These are phyloP conservation scores for Cantharis nigra DNA, from an alignment of 2,888 invertebrate species.

Conservation along the genomic window DNA sequence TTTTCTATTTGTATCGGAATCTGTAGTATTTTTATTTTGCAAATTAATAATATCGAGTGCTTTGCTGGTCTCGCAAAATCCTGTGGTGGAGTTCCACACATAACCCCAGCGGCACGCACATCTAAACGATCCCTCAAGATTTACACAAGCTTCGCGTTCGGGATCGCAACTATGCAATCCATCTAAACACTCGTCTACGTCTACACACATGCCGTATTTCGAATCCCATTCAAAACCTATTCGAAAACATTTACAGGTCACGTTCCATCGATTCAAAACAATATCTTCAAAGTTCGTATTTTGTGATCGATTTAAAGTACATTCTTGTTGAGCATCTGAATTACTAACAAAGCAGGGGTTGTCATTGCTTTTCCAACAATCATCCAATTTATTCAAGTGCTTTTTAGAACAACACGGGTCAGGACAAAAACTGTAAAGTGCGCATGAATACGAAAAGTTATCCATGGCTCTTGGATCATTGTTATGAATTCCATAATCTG, in stretches of 20 bases:
- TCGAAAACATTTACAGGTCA: conserved; percentile 61
- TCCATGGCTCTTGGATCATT: conserved; percentile 64
- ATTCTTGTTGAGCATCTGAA: conserved; percentile 44
- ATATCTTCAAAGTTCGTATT: conserved; percentile 56
- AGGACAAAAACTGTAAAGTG: conserved; percentile 69
- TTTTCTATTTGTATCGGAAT: conserved; percentile 6
- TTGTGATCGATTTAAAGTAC: conserved; percentile 46
- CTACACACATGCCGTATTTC: conserved; percentile 65
- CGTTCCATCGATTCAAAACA: conserved; percentile 64
- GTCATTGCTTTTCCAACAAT: conserved; percentile 55
- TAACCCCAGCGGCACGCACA: conserved; percentile 62
- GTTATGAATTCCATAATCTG: conserved; percentile 54
- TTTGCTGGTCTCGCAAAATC: conserved; percentile 43
- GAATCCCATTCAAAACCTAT: conserved; percentile 64
- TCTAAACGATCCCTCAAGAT: conserved; percentile 57
- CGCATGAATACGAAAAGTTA: conserved; percentile 61
- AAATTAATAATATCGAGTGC: conserved; percentile 43
- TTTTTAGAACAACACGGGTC: conserved; percentile 66
- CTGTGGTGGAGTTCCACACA: conserved; percentile 41
- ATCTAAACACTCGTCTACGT: conserved; percentile 63
- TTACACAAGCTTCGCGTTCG: conserved; percentile 60
- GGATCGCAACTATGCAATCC: conserved; percentile 54
- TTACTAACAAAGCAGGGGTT: conserved; percentile 62
- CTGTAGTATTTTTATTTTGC: conserved; percentile 27
- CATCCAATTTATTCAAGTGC: conserved; percentile 51